A percentile compares a stretch with the other conserved stretches of the same genome.
phyloP scores from a whole-genome alignment of 2,113 vertebrate species.

The Hassar affinis region DNA sequence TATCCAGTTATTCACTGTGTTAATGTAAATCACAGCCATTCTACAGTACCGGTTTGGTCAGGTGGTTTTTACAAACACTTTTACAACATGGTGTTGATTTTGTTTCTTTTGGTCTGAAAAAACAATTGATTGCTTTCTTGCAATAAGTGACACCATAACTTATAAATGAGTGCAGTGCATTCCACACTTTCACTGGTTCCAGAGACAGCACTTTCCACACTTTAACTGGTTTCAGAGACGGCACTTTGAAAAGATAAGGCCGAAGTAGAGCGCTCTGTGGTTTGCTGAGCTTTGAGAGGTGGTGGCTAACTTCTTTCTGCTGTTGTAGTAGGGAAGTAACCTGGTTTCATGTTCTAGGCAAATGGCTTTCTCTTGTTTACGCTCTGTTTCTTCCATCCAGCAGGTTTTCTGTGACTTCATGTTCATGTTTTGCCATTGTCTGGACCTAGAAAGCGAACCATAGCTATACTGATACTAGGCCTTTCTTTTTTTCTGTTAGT shows the following conservation, averaged over 20 bases:
- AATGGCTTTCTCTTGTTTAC: conserved; percentile 3
- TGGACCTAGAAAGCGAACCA: conserved; percentile 37
- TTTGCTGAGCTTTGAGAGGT: conserved; percentile 47
- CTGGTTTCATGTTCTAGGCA: conserved; percentile 19
- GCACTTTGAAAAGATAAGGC: conserved; percentile 54
- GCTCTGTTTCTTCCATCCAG: conserved; percentile 7
- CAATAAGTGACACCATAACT: conserved; percentile 35
- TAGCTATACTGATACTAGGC: conserved; percentile 54
- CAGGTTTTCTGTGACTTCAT: conserved; percentile 25
- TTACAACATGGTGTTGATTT: conserved; percentile 51
- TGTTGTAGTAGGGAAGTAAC: conserved; percentile 16
- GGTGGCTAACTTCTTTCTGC: conserved; percentile 5
- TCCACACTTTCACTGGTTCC: conserved; percentile 47
- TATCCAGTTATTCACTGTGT: conserved; percentile 38
- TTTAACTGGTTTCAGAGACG: conserved; percentile 20
- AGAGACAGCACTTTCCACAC: conserved; percentile 55
- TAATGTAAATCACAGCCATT: conserved; percentile 41
- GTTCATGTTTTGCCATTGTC: conserved; percentile 19
- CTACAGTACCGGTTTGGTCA: conserved; percentile 4
- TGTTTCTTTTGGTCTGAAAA: conserved; percentile 52
- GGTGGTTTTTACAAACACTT: conserved; percentile 19
- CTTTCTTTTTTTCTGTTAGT: conserved; percentile 46
- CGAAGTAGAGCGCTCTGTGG: conserved; percentile 34
- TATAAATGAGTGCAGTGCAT: conserved; percentile 62
- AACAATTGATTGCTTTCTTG: conserved; percentile 49